Base-by-base conservation (phyloP, 30 jellyfish, hydroid and myxozoan species). In the Pseudorhiza aurosa region DNA sequence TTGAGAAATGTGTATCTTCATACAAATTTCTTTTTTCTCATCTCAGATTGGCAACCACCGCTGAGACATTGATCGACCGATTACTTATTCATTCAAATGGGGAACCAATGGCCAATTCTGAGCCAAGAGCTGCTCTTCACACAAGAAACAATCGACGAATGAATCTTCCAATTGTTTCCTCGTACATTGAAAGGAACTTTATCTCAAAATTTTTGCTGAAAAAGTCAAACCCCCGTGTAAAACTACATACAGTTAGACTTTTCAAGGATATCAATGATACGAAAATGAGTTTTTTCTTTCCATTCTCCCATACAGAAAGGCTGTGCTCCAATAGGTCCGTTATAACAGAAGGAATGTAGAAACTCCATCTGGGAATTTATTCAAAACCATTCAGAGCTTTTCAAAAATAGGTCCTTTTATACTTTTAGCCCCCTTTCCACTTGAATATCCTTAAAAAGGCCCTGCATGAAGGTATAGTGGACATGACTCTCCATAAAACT, bases 51-150 rank as follows among this genome's bases (percentile, higher is more conserved):
- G 79, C 71, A 51, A 71, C 57, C 29, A 2, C 53, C 15, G 85
- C 72, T 26, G 85, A 71, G 85, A 71, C 72, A 2, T 25, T 45
- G 31, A 44, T 44, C 28, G 85, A 71, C 83, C n/a, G 72, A 28
- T 22, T 30, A 65, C 10, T 65, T 32, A 65, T 65, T 36, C 79
- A 65, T 47, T 44, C 76, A 76, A 69, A 69, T 0, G 83, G 83
- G 30, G 77, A 17, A 39, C 83, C 83, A 47, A 69, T 44, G 49
- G 83, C 83, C 17, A 40, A 47, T 69, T 47, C 42, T 37, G 77
- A 69, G 22, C 83, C 72, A 22, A 69, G 49, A 37, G 83, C 83
- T 69, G 83, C 83, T 69, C 75, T 69, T 75, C 71, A 47, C 0
- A 43, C 83, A 47, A 69, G 26, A 65, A 69, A 69, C 14, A 76